These are phyloP conservation scores for Phorcus lineatus DNA, from an alignment of 2,888 invertebrate genomes.

Conservation along the genomic window DNA sequence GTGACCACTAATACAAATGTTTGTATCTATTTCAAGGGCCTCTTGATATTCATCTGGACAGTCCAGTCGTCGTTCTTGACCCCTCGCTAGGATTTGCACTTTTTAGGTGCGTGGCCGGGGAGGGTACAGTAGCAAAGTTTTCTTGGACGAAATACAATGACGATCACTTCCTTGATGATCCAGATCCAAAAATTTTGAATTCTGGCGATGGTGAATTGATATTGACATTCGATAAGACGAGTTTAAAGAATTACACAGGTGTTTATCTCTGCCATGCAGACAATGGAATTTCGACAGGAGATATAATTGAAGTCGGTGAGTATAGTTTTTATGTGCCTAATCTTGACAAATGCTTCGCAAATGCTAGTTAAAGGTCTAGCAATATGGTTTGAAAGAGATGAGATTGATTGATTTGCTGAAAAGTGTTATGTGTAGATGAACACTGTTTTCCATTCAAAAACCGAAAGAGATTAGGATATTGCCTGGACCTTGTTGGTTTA, in stretches of 20 bases:
- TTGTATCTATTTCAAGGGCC: not conserved
- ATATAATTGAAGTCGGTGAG: not conserved
- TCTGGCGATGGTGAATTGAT: not conserved
- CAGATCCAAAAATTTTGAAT: not conserved
- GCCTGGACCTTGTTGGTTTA: too few species aligned
- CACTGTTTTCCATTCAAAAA: too few species aligned
- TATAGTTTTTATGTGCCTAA: too few species aligned
- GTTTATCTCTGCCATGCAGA: not conserved
- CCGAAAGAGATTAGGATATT: too few species aligned
- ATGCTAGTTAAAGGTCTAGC: too few species aligned
- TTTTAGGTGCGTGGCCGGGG: not conserved
- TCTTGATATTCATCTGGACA: not conserved
- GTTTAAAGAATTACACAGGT: not conserved
- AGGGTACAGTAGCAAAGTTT: not conserved
- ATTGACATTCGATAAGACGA: not conserved
- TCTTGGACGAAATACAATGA: not conserved
- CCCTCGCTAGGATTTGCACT: not conserved
- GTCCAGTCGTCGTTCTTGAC: not conserved
- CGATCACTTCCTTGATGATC: not conserved
- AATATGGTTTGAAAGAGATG: too few species aligned
- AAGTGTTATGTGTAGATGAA: too few species aligned
- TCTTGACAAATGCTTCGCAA: too few species aligned
- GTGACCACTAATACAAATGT: not conserved
- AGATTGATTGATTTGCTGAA: too few species aligned
- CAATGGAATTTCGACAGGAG: not conserved